phyloP scores from a whole-genome alignment of 2,797 vertebrate species.

The Urosaurus nigricauda region DNA sequence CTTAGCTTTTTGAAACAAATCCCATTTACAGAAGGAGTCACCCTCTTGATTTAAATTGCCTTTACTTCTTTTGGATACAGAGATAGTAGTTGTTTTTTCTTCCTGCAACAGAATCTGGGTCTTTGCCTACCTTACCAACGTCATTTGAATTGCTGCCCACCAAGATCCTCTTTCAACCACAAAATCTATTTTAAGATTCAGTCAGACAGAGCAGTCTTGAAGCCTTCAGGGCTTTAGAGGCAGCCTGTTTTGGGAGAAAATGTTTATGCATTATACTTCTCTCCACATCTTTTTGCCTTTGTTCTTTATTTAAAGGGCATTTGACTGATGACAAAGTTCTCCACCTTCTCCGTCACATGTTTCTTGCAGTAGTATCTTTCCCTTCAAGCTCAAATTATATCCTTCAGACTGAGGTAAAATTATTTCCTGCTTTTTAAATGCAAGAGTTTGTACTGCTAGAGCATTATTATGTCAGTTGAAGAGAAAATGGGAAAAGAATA shows the following conservation, averaged over 20 bases:
- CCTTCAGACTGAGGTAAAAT: conserved; percentile 55
- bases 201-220: conserved; percentile 29
- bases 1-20: conserved; percentile 55
- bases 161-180: conserved; percentile 43
- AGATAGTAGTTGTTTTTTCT: conserved; percentile 12
- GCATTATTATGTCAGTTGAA: conserved; percentile 42
- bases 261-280: conserved; percentile 3
- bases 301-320: conserved; percentile 48
- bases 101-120: not conserved
- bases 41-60: conserved; percentile 53
- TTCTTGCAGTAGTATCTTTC: conserved; percentile 30
- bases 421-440: conserved; percentile 47
- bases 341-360: not conserved
- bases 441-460: conserved; percentile 24
- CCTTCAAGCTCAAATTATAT: conserved; percentile 34
- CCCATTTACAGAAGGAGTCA: conserved; percentile 50
- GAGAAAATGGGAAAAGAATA: conserved; percentile 52
- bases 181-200: conserved; percentile 50
- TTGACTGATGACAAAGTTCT: conserved; percentile 37
- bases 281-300: not conserved
- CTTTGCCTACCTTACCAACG: conserved; percentile 27
- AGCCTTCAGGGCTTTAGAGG: conserved; percentile 31
- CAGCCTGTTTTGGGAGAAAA: not conserved
- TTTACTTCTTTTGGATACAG: conserved; percentile 37
- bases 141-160: conserved; percentile 44